Base-by-base conservation (phyloP, 1,140 invertebrate genomes). In the Adelges cooleyi region DNA sequence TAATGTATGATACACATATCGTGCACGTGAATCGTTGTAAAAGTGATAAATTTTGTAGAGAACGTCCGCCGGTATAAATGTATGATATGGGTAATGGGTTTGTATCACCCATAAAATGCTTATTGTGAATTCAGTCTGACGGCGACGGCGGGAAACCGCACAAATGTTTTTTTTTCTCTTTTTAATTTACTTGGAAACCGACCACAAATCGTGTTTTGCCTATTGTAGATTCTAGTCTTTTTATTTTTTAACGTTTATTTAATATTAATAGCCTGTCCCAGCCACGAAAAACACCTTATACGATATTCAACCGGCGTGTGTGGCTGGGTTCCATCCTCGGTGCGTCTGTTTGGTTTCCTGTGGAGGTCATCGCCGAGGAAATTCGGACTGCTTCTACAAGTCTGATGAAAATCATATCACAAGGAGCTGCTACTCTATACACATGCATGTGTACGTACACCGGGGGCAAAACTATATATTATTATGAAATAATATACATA, bases 331-430 rank as follows among this genome's bases (percentile, higher is more conserved):
- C 3, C 42, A 48, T 62, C 56, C 56, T 62, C 23, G 46, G 22
- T 29, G 11, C 25, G 56, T 62, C 56, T 62, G 42, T 62, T 42
- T 25, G 42, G 56, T 62, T 62, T 62, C 56, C 56, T 62, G 56
- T 33, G 6, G 42, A 62, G 56, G 42, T 62, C 5, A 11, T 33
- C 56, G 20, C 36, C 18, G 40, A 46, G 11, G 27, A 48, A 3
- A 48, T 29, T 29, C 27, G 27, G n/a, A 44, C 23, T 15, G 13
- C 20, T 44, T 62, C 42, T 27, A 42, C 27, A 44, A 44, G 4
- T 33, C 22, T 27, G 27, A 56, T 44, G 44, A 56, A 56, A 52
- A 46, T 18, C 18, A 62, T 46, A 44, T 44, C 15, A 33, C 29
- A 33, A 33, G n/a, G 11, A 5, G 29, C 5, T 33, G 29, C 29